Conservation (phyloP, 2,797 vertebrate species). For the Sorex maritimensis region DNA sequence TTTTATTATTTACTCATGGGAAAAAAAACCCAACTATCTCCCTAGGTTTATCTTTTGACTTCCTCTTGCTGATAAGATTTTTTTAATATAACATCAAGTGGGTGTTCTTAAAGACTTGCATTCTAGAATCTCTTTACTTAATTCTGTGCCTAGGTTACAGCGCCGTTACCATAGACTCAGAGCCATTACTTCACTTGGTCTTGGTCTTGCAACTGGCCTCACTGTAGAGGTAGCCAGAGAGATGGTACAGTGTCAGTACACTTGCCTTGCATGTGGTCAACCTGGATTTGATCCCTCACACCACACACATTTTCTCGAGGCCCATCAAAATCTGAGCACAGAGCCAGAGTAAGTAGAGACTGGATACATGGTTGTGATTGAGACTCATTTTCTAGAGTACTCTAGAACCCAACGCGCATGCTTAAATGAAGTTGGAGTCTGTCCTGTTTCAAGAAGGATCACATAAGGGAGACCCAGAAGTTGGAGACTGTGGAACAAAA, state of each 20-base stretch:
- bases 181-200: too few relatives aligned
- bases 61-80: background rate
- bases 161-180: background rate
- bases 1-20: too few relatives aligned
- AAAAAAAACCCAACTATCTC: too few relatives aligned
- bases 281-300: too few relatives aligned
- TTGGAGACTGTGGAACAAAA: background rate
- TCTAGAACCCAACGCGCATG: background rate
- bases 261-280: too few relatives aligned
- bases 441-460: background rate
- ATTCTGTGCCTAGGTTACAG: background rate
- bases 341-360: background rate
- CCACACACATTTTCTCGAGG: too few relatives aligned
- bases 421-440: background rate
- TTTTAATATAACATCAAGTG: background rate
- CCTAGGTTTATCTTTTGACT: background rate
- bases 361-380: background rate
- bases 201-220: too few relatives aligned
- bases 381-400: background rate
- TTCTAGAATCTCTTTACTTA: constrained; percentile 14
- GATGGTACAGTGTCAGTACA: too few relatives aligned
- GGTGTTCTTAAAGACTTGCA: background rate
- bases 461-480: background rate
- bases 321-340: too few relatives aligned
- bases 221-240: too few relatives aligned